phyloP scores from a whole-genome alignment of 2,797 vertebrate species.

The Morelia viridis region DNA sequence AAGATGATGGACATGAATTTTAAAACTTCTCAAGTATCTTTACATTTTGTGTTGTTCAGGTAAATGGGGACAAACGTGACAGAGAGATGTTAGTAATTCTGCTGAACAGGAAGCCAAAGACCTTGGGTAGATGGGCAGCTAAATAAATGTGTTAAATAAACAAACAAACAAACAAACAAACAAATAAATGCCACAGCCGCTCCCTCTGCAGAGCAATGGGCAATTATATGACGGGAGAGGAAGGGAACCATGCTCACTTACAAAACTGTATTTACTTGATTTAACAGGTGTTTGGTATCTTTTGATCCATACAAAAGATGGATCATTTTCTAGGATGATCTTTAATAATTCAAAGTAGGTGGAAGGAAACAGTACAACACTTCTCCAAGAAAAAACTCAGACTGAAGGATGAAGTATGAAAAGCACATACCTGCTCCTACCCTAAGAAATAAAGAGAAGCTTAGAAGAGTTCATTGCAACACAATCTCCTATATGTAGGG shows the following conservation, averaged over 20 bases:
- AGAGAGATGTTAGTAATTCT: conserved; percentile 3
- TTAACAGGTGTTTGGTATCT: not conserved
- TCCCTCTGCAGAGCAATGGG: not conserved
- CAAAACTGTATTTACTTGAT: not conserved
- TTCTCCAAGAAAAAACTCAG: not conserved
- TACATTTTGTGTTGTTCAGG: conserved; percentile 49
- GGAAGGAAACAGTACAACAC: not conserved
- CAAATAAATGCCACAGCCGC: not conserved
- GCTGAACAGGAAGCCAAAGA: conserved; percentile 15
- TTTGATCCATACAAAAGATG: not conserved
- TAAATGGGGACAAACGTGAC: not conserved
- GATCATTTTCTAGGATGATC: not conserved
- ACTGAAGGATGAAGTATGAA: not conserved
- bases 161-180: not conserved
- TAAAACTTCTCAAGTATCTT: conserved; percentile 44
- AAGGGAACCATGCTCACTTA: not conserved
- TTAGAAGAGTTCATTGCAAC: not conserved
- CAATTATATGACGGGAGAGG: not conserved
- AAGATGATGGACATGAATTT: conserved; percentile 43
- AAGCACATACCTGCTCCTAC: no score
- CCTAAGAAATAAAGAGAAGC: not conserved
- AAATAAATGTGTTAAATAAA: not conserved
- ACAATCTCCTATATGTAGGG: not conserved
- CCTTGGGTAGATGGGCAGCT: not conserved
- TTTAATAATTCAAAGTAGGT: not conserved